These are phyloP conservation scores for Phalacrocorax aristotelis DNA, from an alignment of 2,113 vertebrate genomes.

Conservation along the genomic window DNA sequence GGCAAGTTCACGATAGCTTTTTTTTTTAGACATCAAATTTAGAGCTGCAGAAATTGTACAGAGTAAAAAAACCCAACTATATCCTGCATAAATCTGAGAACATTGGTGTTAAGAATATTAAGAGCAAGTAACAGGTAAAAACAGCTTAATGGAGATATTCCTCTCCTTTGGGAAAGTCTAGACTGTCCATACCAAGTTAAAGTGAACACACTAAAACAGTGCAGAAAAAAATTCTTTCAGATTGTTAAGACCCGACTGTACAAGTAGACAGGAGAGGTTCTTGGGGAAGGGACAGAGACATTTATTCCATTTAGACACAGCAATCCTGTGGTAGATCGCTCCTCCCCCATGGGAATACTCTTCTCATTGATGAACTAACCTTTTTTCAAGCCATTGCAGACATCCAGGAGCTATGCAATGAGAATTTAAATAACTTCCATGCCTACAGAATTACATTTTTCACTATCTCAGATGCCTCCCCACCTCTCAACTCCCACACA, in stretches of 20 bases:
- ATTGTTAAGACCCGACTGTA: not conserved
- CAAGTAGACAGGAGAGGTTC: not conserved
- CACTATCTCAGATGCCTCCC: not conserved
- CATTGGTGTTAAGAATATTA: not conserved
- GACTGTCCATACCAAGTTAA: not conserved
- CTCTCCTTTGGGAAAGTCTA: not conserved
- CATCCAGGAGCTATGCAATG: not conserved
- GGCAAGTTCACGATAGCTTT: not conserved
- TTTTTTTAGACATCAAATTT: not conserved
- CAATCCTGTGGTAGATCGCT: not conserved
- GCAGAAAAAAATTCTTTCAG: not conserved
- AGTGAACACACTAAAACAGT: not conserved
- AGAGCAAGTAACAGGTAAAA: not conserved
- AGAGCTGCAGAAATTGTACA: not conserved
- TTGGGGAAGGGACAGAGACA: not conserved
- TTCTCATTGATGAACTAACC: not conserved
- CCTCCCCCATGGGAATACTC: fast-evolving
- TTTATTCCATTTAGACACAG: not conserved
- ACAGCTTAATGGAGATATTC: not conserved
- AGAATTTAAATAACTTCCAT: not conserved
- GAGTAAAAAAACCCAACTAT: not conserved
- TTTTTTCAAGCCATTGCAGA: not conserved
- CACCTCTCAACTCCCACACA: no score
- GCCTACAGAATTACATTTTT: not conserved
- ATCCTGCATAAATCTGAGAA: not conserved